Percentiles rank a stretch among this genome's conserved stretches.
These are phyloP conservation scores for Ceratitis capitata DNA, from an alignment of 1,140 invertebrate genomes.

Conservation along the genomic window DNA sequence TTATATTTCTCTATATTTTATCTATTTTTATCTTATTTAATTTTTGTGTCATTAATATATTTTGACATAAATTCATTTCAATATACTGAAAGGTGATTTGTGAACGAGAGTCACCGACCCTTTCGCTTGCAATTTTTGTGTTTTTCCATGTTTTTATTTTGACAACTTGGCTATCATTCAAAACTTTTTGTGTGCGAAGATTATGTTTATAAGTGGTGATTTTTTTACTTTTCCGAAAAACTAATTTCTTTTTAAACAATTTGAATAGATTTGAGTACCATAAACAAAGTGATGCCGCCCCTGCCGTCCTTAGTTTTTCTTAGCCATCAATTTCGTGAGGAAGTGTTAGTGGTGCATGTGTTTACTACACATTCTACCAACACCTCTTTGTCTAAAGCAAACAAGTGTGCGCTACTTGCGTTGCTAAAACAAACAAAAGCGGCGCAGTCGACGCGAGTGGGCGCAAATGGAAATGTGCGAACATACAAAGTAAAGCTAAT, in stretches of 20 bases:
- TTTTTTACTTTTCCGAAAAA: no score
- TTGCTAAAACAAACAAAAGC: neutral
- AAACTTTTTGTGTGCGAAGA: no score
- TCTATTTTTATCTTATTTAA: neutral
- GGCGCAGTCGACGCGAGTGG: neutral
- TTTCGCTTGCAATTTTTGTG: neutral
- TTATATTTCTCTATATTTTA: neutral
- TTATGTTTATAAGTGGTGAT: no score
- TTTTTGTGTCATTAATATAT: no score
- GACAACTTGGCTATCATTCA: neutral
- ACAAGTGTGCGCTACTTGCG: slow-evolving; percentile 2
- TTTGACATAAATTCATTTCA: no score
- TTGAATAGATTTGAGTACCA: neutral
- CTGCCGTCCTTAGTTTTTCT: no score
- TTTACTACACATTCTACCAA: neutral
- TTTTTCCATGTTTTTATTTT: no score
- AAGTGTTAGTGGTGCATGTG: neutral
- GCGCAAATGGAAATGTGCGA: neutral
- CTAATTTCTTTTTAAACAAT: neutral
- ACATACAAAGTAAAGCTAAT: neutral
- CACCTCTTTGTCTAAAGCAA: neutral
- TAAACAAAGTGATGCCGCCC: neutral
- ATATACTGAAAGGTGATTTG: neutral
- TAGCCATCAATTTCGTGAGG: neutral
- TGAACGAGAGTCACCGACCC: neutral